phyloP scores from a whole-genome alignment of 2,797 vertebrate genomes.

The Ceryle rudis region DNA sequence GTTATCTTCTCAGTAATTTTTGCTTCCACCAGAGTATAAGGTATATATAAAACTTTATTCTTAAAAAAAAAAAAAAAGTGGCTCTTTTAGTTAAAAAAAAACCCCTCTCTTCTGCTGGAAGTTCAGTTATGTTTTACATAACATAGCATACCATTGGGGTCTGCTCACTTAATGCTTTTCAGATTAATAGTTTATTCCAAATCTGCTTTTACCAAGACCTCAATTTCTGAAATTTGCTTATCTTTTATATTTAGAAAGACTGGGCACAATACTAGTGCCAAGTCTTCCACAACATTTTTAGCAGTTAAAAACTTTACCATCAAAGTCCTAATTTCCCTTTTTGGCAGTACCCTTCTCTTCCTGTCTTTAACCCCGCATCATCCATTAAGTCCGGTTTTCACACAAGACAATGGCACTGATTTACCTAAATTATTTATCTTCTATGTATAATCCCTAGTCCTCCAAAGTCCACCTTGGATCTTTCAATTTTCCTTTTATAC shows the following conservation, averaged over 20 bases:
- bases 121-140: constrained; percentile 8
- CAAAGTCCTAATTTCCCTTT: not conserved
- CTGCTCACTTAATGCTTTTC: not conserved
- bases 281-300: not conserved
- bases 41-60: not conserved
- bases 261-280: not conserved
- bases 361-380: not conserved
- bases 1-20: not conserved
- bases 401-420: constrained; percentile 10
- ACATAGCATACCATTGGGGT: not conserved
- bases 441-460: not conserved
- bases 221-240: constrained; percentile 47
- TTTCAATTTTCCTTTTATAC: not conserved
- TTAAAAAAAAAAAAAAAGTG: not conserved
- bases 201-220: constrained; percentile 47
- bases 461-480: constrained; percentile 12
- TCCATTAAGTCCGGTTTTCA: not conserved
- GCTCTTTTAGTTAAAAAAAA: not conserved
- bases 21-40: not conserved
- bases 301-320: not conserved
- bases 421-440: constrained; percentile 21
- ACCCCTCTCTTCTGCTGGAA: not conserved
- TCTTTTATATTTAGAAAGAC: constrained; percentile 26
- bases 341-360: not conserved
- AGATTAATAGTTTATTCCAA: constrained; percentile 42